Evolutionary conservation across 1,140 invertebrate genomes (phyloP).

Genomic region (Heliothis virescens): DNA sequence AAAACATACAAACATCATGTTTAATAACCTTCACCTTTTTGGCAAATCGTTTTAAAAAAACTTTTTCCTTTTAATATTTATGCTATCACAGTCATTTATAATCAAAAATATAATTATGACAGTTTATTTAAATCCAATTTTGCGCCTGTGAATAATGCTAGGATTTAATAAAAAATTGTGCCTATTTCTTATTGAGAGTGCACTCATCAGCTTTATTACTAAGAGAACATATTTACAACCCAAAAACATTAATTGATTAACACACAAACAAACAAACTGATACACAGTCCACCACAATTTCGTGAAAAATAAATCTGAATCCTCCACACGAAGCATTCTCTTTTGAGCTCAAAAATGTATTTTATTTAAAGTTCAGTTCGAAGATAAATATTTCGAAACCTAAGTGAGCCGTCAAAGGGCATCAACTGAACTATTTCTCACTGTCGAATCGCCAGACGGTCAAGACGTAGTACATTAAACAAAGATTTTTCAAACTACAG

Average conservation of each 20-base stretch:
- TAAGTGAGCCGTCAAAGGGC: constrained; percentile 41
- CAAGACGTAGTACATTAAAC: constrained; percentile 43
- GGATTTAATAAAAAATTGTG: too few relatives aligned
- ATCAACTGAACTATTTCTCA: constrained; percentile 43
- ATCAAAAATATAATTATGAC: too few relatives aligned
- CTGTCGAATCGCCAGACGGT: constrained; percentile 34
- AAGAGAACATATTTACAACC: background rate
- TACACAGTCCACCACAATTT: background rate
- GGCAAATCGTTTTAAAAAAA: too few relatives aligned
- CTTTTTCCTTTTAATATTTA: too few relatives aligned
- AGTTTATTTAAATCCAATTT: too few relatives aligned
- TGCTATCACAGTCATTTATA: too few relatives aligned
- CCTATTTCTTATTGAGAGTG: too few relatives aligned
- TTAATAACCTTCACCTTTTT: too few relatives aligned
- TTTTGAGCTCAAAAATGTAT: constrained; percentile 13
- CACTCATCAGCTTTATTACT: background rate
- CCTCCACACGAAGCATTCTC: background rate
- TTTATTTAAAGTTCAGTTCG: constrained; percentile 25
- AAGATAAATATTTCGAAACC: constrained; percentile 34
- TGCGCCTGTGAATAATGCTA: too few relatives aligned
- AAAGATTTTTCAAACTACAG: constrained; percentile 42
- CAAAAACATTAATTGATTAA: background rate
- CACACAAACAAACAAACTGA: background rate
- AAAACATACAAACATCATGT: too few relatives aligned
- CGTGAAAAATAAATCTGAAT: constrained; percentile 5